Percentiles rank a stretch among this genome's conserved stretches.
phyloP scores from a whole-genome alignment of 92 coral and sea anemone genomes.

The Palythoa heliodiscus region DNA sequence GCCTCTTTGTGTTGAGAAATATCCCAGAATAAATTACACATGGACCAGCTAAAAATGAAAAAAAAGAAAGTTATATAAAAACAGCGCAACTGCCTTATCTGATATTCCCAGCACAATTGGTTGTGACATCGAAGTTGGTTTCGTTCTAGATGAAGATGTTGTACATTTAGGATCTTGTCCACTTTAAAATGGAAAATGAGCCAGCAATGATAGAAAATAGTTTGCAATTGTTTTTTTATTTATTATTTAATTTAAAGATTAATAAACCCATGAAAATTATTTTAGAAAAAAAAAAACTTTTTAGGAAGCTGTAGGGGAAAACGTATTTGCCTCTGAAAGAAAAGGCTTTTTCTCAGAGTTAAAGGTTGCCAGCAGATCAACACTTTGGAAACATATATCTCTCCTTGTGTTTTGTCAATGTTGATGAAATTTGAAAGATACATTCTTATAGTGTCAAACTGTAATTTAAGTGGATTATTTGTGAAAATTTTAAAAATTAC shows the following conservation, averaged over 20 bases:
- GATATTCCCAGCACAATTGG: background rate
- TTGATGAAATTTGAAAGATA: background rate
- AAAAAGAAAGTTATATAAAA: no score
- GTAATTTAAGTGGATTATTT: slow-evolving; percentile 5
- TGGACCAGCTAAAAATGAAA: no score
- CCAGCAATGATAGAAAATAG: background rate
- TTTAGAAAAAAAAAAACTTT: background rate
- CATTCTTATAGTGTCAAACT: background rate
- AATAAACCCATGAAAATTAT: background rate
- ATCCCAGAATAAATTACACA: no score
- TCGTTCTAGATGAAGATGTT: background rate
- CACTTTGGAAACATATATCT: slow-evolving; percentile 2
- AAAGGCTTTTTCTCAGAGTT: slow-evolving; percentile 25
- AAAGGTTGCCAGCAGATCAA: background rate
- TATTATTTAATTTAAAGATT: background rate
- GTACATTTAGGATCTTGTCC: background rate
- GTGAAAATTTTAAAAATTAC: background rate
- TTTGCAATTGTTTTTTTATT: background rate
- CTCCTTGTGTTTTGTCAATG: background rate
- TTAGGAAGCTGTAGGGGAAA: background rate
- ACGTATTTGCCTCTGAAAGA: background rate
- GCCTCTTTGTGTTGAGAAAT: no score
- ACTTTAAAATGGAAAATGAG: background rate
- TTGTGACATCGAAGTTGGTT: background rate
- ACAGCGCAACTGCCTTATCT: background rate